Evolutionary conservation across 2,797 vertebrate genomes (phyloP).

Genomic region (Coilia nasus): DNA sequence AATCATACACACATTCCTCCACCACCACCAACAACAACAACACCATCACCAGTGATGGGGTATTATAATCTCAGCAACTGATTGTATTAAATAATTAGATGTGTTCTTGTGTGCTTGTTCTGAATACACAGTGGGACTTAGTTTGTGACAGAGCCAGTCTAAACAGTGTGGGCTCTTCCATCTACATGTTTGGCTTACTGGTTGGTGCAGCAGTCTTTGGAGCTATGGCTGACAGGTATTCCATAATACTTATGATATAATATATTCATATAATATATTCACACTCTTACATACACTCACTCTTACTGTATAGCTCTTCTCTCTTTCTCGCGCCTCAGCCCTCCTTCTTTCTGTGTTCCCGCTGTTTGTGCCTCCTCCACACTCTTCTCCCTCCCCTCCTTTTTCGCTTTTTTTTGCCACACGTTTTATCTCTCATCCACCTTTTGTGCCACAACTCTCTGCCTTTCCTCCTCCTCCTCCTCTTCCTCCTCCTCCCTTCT

Average conservation of each 20-base stretch:
- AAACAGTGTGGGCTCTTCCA: slow-evolving; percentile 70
- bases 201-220: slow-evolving; percentile 73
- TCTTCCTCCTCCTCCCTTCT: no score
- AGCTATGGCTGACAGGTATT: slow-evolving; percentile 74
- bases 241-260: background rate
- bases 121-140: slow-evolving; percentile 70
- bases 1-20: no score
- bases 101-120: slow-evolving; percentile 25
- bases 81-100: background rate
- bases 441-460: no score
- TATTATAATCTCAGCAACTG: no score
- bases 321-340: background rate
- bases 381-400: background rate
- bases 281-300: background rate
- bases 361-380: background rate
- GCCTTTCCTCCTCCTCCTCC: no score
- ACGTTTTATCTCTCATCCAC: background rate
- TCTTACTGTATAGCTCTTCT: background rate
- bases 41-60: background rate
- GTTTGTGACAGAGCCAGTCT: slow-evolving; percentile 68
- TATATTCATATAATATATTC: background rate
- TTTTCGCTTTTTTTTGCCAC: background rate
- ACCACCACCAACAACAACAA: background rate
- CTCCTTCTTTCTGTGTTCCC: background rate
- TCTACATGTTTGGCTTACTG: slow-evolving; percentile 76